Conservation (phyloP, 2,113 vertebrate genomes). For the Bos javanicus region DNA sequence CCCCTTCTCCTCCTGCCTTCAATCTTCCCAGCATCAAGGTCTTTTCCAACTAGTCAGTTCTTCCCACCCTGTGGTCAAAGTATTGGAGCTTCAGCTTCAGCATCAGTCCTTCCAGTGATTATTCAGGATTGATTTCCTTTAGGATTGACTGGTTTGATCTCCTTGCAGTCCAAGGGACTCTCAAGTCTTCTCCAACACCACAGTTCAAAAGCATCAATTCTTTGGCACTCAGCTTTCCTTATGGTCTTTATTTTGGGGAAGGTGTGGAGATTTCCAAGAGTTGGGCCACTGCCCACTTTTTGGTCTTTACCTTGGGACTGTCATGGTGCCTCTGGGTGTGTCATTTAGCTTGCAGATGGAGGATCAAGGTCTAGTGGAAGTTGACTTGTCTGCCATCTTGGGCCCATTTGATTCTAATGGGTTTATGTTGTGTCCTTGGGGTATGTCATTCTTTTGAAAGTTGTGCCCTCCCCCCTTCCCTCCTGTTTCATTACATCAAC, state of each 20-base stretch:
- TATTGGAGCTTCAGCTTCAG: neutral
- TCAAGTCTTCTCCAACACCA: neutral
- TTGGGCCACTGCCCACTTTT: neutral
- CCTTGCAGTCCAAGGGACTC: neutral
- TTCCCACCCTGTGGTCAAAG: neutral
- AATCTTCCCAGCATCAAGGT: neutral
- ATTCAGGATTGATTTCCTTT: neutral
- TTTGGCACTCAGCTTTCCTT: neutral
- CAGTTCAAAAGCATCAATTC: neutral
- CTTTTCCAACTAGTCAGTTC: neutral
- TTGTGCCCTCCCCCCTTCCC: neutral
- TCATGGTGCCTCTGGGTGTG: neutral
- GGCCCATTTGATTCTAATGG: neutral
- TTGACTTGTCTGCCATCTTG: neutral
- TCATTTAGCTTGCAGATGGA: neutral
- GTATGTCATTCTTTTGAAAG: neutral
- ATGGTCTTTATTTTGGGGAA: neutral
- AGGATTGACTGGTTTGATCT: neutral
- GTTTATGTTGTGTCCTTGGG: neutral
- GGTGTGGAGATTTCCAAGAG: neutral
- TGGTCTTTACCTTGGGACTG: neutral
- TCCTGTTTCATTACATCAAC: neutral
- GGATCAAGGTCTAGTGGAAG: neutral
- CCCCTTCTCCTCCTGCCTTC: neutral
- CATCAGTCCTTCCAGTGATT: neutral